phyloP scores from a whole-genome alignment of 2,113 vertebrate species.

The Bambusicola thoracicus region DNA sequence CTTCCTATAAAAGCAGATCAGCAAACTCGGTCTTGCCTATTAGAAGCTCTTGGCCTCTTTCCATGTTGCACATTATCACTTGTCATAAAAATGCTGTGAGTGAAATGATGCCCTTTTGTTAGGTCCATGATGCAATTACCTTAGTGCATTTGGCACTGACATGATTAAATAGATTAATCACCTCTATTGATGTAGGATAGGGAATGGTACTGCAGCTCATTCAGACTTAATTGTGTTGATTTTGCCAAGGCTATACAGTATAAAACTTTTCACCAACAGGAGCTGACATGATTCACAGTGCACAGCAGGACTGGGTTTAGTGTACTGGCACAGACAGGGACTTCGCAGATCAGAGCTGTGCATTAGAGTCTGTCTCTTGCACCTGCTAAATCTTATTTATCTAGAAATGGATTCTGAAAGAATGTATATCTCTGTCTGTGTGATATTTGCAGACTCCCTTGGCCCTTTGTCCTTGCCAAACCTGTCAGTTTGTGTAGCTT shows the following conservation, averaged over 20 bases:
- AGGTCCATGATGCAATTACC: conserved; percentile 27
- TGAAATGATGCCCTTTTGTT: conserved; percentile 24
- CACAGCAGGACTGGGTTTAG: conserved; percentile 24
- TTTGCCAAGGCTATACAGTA: conserved; percentile 27
- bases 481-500: not conserved
- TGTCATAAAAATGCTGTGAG: conserved; percentile 24
- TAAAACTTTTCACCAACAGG: not conserved
- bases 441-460: conserved; percentile 5
- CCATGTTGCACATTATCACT: conserved; percentile 47
- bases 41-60: conserved; percentile 29
- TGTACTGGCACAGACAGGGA: not conserved
- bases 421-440: not conserved
- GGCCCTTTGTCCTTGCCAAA: not conserved
- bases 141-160: conserved; percentile 33
- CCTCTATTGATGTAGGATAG: not conserved
- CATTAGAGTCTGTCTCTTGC: not conserved
- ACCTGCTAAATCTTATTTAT: conserved; percentile 13
- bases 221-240: conserved; percentile 29
- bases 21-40: not conserved
- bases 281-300: conserved; percentile 27
- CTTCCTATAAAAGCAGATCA: not conserved
- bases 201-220: not conserved
- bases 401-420: conserved; percentile 23
- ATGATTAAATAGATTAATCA: conserved; percentile 37
- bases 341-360: not conserved